These are phyloP conservation scores for Lanistes nyassanus DNA, from an alignment of 1,140 invertebrate genomes.

Conservation along the genomic window DNA sequence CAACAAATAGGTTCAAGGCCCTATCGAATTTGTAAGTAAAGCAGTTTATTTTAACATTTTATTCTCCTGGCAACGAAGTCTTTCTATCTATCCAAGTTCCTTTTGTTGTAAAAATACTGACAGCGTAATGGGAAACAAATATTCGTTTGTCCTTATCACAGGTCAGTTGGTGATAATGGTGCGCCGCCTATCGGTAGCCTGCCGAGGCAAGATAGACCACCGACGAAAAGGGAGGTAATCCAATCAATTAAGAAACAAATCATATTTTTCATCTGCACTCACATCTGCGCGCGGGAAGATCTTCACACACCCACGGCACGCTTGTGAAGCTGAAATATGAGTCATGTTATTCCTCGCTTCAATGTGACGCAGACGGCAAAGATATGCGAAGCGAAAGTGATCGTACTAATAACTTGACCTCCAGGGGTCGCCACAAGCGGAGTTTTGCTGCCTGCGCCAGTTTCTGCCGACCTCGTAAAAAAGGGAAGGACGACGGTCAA, in stretches of 20 bases:
- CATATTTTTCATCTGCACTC: not conserved
- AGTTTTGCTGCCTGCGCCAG: not conserved
- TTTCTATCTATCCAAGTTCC: too few relatives aligned
- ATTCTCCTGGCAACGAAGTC: too few relatives aligned
- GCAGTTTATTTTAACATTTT: too few relatives aligned
- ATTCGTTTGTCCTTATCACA: too few relatives aligned
- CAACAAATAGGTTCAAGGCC: too few relatives aligned
- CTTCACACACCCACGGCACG: not conserved
- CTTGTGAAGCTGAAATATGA: slow-evolving; percentile 14
- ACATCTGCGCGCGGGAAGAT: slow-evolving; percentile 18
- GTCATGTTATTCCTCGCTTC: slow-evolving; percentile 20
- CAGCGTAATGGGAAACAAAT: too few relatives aligned
- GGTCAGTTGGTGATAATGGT: too few relatives aligned
- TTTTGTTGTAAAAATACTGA: too few relatives aligned
- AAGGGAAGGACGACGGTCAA: not conserved
- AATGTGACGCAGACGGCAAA: slow-evolving; percentile 1
- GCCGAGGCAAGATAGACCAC: too few relatives aligned
- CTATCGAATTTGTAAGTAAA: too few relatives aligned
- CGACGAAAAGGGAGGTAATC: not conserved
- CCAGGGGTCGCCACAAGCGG: not conserved
- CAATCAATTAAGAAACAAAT: slow-evolving; percentile 2
- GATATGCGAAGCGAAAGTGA: slow-evolving; percentile 14
- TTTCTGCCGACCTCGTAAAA: too few relatives aligned
- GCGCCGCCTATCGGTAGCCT: too few relatives aligned
- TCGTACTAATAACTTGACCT: slow-evolving; percentile 14